Evolutionary conservation across 2,113 vertebrate species (phyloP).

Genomic region (Gymnocephalus cernua): DNA sequence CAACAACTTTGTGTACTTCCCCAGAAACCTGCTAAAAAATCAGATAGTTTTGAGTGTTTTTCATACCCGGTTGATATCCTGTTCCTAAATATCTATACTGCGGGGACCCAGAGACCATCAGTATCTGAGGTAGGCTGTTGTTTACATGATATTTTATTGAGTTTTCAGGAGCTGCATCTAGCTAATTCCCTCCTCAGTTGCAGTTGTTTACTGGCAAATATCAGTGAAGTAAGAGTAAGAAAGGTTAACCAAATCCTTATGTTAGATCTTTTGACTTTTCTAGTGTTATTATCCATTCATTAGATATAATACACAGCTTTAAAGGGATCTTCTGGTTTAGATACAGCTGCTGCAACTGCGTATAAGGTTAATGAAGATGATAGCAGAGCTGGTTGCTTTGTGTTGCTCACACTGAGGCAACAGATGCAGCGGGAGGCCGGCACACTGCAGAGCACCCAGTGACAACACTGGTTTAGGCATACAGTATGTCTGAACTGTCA

Average conservation of each 20-base stretch:
- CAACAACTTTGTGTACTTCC: conserved; percentile 46
- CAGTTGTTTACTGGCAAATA: neutral
- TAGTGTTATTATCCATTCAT: neutral
- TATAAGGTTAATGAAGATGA: conserved; percentile 43
- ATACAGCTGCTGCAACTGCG: conserved; percentile 1
- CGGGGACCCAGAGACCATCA: neutral
- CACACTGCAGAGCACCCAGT: conserved; percentile 29
- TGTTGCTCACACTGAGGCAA: conserved; percentile 35
- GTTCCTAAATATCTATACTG: neutral
- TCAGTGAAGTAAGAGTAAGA: neutral
- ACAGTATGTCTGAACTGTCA: conserved; percentile 30
- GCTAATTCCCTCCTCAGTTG: neutral
- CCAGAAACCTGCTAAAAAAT: conserved; percentile 17
- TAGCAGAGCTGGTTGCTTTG: neutral
- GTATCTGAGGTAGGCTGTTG: conserved; percentile 57
- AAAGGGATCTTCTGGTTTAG: neutral
- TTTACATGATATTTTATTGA: neutral
- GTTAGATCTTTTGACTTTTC: neutral
- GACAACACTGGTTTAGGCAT: conserved; percentile 38
- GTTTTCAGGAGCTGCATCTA: neutral
- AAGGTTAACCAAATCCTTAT: neutral
- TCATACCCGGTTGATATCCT: neutral
- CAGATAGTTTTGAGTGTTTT: neutral
- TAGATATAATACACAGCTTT: neutral
- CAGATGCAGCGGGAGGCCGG: conserved; percentile 39